Conservation (phyloP, 2,113 vertebrate species). For the Astur gentilis region DNA sequence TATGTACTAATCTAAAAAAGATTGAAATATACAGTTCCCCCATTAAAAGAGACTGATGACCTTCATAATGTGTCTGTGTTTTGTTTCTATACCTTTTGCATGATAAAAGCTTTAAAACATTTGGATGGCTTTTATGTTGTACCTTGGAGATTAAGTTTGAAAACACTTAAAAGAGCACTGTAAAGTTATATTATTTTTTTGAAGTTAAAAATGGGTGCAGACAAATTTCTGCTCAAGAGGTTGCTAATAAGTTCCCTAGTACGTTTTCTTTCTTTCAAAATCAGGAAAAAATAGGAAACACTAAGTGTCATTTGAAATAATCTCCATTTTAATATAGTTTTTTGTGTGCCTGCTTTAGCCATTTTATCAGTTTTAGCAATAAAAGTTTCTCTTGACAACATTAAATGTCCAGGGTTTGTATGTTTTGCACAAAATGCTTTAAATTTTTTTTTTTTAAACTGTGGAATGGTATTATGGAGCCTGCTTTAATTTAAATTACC, state of each 20-base stretch:
- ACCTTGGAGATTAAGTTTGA: background rate
- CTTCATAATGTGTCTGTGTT: slow-evolving; percentile 78
- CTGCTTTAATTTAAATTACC: background rate
- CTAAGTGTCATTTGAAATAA: background rate
- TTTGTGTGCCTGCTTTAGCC: background rate
- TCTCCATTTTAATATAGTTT: background rate
- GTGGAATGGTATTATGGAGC: background rate
- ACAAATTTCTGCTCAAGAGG: background rate
- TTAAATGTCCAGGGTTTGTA: background rate
- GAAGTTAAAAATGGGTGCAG: background rate
- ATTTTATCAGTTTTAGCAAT: background rate
- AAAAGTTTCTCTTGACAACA: background rate
- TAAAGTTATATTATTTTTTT: background rate
- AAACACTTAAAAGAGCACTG: background rate
- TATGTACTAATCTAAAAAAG: slow-evolving; percentile 72
- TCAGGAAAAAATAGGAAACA: background rate
- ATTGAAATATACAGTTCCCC: slow-evolving; percentile 70
- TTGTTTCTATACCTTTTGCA: slow-evolving; percentile 76
- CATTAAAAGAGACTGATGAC: slow-evolving; percentile 79
- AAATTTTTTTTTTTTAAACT: background rate
- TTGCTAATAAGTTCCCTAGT: background rate
- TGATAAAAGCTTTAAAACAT: slow-evolving; percentile 49
- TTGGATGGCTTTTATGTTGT: slow-evolving; percentile 51
- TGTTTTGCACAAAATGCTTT: background rate
- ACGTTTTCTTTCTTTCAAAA: background rate